Base-by-base conservation (phyloP, 2,888 invertebrate species). In the Cheiracanthium punctorium region DNA sequence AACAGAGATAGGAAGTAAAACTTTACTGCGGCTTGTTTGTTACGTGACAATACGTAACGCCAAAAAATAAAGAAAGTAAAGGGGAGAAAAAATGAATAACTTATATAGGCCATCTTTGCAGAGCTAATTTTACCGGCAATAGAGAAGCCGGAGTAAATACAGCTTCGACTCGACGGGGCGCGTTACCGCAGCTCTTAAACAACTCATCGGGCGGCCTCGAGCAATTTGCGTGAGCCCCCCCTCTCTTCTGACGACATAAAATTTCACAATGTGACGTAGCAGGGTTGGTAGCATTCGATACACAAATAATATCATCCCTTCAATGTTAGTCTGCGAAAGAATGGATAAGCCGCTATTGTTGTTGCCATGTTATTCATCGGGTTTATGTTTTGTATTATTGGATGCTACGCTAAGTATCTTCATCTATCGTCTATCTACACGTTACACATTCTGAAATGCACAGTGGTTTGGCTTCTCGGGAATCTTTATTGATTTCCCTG, bases 121-220 rank as follows among this genome's bases (percentile, higher is more conserved):
- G 65, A 69, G 69, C 69, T 37, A 69, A 69, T 69, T 69, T 69
- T 33, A 69, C 24, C 20, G 37, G 1, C 12, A n/a, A 30, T 67
- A 67, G 69, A 20, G 33, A 33, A 37, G 20, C 65, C 33, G 69
- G 20, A 20, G 69, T 24, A 69, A 69, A 37, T 69, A 32, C 65
- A 32, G 20, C 37, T 69, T 33, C 69, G 29, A 20, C 33, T 24
- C 69, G 69, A 33, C 69, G n/a, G 69, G 69, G 69, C 20, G 69
- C 33, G 69, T 69, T 69, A 37, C 33, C 37, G 37, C 33, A 69
- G 69, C 24, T n/a, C 20, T 20, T 33, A 37, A 37, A 37, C 33
- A 69, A 69, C 69, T 33, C 69, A 69, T 20, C 69, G 20, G 69
- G 69, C 1, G 58, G 58, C 24, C 24, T 5, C 58, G 24, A 58